These are phyloP conservation scores for Ditula angustiorana DNA, from an alignment of 2,888 invertebrate species.

Conservation along the genomic window DNA sequence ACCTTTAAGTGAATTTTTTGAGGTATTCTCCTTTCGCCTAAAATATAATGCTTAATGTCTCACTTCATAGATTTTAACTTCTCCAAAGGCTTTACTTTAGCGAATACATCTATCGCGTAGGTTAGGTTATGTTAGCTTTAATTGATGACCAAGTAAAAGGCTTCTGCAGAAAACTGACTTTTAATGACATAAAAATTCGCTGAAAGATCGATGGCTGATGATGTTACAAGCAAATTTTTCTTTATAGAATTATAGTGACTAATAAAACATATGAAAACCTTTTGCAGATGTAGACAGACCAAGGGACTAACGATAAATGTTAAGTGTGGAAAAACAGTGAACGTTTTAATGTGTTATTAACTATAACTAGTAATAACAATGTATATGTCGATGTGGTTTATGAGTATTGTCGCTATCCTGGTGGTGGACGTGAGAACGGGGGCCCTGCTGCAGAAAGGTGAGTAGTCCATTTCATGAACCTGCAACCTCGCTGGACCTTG, in stretches of 20 bases:
- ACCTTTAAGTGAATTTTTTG: not conserved
- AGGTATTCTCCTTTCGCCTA: not conserved
- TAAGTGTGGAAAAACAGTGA: slow-evolving; percentile 1
- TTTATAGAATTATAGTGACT: not conserved
- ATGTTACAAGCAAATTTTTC: no score
- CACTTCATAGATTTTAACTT: no score
- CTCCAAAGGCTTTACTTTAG: no score
- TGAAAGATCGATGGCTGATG: no score
- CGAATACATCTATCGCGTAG: no score
- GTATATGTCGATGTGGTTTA: slow-evolving; percentile 65
- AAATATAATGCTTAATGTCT: no score
- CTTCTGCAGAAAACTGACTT: not conserved
- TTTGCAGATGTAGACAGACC: not conserved
- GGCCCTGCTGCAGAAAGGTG: slow-evolving; percentile 65
- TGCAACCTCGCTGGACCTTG: no score
- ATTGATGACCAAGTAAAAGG: no score
- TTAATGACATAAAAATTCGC: not conserved
- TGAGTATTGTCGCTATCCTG: slow-evolving; percentile 62
- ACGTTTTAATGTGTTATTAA: not conserved
- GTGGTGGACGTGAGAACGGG: slow-evolving; percentile 67
- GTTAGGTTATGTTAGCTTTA: no score
- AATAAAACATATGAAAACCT: not conserved
- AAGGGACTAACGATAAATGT: not conserved
- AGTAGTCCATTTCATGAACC: no score
- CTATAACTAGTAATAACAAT: slow-evolving; percentile 48